Conservation (phyloP, 2,113 vertebrate species). For the Cavia aperea region DNA sequence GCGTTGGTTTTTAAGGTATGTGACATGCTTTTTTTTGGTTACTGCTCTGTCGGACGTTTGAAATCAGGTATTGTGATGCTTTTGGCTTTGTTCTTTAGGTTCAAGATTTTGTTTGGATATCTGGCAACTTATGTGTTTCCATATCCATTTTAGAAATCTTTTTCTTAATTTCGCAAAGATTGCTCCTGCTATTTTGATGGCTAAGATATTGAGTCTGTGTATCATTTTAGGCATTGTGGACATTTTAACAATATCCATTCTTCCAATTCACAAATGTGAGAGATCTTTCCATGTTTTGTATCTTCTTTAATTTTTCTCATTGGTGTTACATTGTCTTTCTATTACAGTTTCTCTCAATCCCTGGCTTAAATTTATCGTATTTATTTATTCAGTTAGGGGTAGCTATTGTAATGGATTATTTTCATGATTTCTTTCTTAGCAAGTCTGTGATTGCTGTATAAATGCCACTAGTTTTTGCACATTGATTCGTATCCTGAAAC, state of each 20-base stretch:
- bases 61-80: neutral
- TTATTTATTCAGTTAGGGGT: neutral
- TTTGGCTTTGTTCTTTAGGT: neutral
- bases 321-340: neutral
- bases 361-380: neutral
- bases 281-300: neutral
- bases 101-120: neutral
- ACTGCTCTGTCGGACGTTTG: neutral
- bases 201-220: neutral
- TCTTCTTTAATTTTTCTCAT: neutral
- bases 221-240: neutral
- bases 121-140: neutral
- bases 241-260: neutral
- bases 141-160: neutral
- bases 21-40: neutral
- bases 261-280: neutral
- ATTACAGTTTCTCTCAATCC: neutral
- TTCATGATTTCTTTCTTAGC: neutral
- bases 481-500: neutral
- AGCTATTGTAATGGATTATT: neutral
- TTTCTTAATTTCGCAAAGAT: neutral
- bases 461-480: neutral
- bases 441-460: neutral
- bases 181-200: neutral
- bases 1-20: neutral